A percentile compares a stretch with the other conserved stretches of the same genome.
Evolutionary conservation across 2,113 vertebrate species (phyloP).

Genomic region (Entosphenus tridentatus): DNA sequence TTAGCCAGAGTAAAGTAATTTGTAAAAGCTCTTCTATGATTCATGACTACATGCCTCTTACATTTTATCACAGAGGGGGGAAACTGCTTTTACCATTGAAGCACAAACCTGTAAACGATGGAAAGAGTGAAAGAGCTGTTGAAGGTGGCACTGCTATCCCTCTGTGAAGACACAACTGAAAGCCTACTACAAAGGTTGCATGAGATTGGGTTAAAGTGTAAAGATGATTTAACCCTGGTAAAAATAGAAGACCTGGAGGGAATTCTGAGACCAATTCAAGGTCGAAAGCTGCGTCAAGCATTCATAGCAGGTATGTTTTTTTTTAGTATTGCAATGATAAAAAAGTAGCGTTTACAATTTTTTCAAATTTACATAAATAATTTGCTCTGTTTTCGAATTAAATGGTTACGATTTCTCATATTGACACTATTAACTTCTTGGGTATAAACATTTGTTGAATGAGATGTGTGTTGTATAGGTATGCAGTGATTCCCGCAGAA

Average conservation of each 20-base stretch:
- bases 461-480: background rate
- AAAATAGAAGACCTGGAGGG: background rate
- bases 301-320: conserved; percentile 8
- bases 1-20: too few species aligned
- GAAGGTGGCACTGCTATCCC: too few species aligned
- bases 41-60: too few species aligned
- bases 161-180: too few species aligned
- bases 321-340: background rate
- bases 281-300: background rate
- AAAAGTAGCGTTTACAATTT: background rate
- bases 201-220: too few species aligned
- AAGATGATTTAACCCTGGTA: too few species aligned
- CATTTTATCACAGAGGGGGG: too few species aligned
- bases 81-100: too few species aligned
- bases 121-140: too few species aligned
- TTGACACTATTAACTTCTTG: conserved; percentile 1
- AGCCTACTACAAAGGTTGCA: too few species aligned
- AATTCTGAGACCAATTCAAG: conserved; percentile 8
- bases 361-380: background rate
- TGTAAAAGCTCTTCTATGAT: too few species aligned
- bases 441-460: background rate
- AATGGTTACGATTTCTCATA: conserved; percentile 2
- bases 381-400: background rate
- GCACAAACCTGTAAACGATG: too few species aligned
- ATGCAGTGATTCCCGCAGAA: background rate